These are phyloP conservation scores for Rachycentron canadum DNA, from an alignment of 2,797 vertebrate species.

Conservation along the genomic window DNA sequence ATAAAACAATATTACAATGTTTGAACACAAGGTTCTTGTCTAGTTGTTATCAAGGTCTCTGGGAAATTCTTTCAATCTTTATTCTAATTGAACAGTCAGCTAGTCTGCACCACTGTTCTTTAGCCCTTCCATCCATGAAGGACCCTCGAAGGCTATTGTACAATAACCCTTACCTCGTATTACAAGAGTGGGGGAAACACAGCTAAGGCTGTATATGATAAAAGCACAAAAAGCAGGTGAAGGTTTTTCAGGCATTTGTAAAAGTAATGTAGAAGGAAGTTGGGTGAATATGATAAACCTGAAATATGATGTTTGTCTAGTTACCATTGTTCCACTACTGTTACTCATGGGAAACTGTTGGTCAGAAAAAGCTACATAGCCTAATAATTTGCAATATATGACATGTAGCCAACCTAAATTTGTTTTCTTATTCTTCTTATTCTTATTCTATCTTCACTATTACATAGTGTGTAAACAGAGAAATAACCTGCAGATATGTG, in stretches of 20 bases:
- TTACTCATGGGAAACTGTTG: background rate
- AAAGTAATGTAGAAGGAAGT: background rate
- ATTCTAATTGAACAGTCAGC: slow-evolving; percentile 30
- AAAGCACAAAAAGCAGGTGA: slow-evolving; percentile 27
- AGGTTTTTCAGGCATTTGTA: background rate
- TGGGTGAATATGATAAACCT: background rate
- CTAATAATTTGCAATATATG: too few relatives aligned
- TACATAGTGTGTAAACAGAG: slow-evolving; percentile 14
- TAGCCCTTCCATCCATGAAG: slow-evolving; percentile 18
- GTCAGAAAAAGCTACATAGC: too few relatives aligned
- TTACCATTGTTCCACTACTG: background rate
- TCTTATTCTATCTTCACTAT: too few relatives aligned
- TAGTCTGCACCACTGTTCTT: slow-evolving; percentile 16
- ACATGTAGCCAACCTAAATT: too few relatives aligned
- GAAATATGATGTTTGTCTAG: background rate
- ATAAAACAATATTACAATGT: slow-evolving; percentile 35
- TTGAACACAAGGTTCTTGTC: slow-evolving; percentile 32
- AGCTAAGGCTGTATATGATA: background rate
- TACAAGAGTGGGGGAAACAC: background rate
- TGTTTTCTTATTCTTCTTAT: too few relatives aligned
- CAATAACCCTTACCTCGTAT: slow-evolving; percentile 29
- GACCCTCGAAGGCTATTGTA: slow-evolving; percentile 8
- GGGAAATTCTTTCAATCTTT: slow-evolving; percentile 24
- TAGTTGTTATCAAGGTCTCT: slow-evolving; percentile 25
- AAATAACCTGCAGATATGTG: slow-evolving; percentile 7